Evolutionary conservation across 2,888 invertebrate species (phyloP).

Genomic region (Nemotelus pantherinus): DNA sequence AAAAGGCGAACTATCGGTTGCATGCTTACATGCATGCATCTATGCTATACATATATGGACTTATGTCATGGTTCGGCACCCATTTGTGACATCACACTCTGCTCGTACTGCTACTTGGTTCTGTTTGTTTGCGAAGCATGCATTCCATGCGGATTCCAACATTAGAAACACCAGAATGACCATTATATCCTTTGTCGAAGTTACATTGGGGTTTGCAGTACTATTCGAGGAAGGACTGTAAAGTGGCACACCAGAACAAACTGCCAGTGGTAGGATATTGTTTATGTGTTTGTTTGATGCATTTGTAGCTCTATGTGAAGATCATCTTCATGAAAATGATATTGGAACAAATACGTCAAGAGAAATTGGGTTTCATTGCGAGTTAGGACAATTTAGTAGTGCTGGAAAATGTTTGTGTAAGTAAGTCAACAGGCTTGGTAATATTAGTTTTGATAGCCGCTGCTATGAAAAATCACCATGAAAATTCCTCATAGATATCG

Average conservation of each 20-base stretch:
- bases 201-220: conserved; percentile 16
- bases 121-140: not conserved
- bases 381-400: conserved; percentile 24
- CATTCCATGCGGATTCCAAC: conserved; percentile 9
- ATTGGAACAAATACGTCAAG: conserved; percentile 33
- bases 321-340: conserved; percentile 37
- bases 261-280: not conserved
- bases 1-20: not conserved
- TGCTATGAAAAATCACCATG: too few relatives aligned
- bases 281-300: not conserved
- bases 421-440: too few relatives aligned
- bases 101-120: not conserved
- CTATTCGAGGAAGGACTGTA: conserved; percentile 17
- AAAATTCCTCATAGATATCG: too few relatives aligned
- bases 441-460: too few relatives aligned
- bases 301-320: conserved; percentile 6
- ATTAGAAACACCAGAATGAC: not conserved
- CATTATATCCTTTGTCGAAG: conserved; percentile 21
- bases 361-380: conserved; percentile 28
- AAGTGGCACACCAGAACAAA: conserved; percentile 35
- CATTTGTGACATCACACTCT: conserved; percentile 17
- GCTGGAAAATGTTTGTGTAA: not conserved
- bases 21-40: not conserved
- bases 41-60: not conserved
- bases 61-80: not conserved